Evolutionary conservation across 2,113 vertebrate species (phyloP).

Genomic region (Diglossa brunneiventris): DNA sequence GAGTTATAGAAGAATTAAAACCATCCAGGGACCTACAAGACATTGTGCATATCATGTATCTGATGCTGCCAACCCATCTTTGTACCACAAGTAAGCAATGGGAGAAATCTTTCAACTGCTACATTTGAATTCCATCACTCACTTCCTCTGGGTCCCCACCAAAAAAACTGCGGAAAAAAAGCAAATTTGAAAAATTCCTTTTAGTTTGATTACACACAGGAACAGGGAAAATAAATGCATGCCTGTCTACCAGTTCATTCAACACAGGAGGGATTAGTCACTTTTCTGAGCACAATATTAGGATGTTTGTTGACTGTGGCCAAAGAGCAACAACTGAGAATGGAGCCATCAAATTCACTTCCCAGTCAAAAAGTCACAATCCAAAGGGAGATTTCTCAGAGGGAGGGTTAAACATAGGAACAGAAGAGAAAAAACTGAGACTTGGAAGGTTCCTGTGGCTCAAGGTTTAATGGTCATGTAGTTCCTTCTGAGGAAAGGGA

Average conservation of each 20-base stretch:
- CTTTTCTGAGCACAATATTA: conserved; percentile 66
- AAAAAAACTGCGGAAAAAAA: background rate
- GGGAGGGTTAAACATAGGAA: background rate
- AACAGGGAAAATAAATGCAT: conserved; percentile 53
- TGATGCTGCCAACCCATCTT: background rate
- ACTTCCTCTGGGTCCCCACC: background rate
- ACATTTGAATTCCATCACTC: background rate
- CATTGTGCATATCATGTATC: background rate
- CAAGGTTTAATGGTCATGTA: background rate
- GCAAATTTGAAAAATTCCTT: conserved; percentile 47
- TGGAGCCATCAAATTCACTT: background rate
- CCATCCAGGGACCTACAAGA: background rate
- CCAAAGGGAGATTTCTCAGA: background rate
- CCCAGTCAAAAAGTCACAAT: background rate
- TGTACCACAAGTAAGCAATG: background rate
- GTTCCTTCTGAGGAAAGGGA: conserved; percentile 35
- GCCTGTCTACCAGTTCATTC: conserved; percentile 68
- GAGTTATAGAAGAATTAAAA: conserved; percentile 3
- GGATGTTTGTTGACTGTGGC: conserved; percentile 35
- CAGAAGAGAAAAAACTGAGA: background rate
- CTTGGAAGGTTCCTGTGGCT: background rate
- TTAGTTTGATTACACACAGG: conserved; percentile 54
- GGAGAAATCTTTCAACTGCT: background rate
- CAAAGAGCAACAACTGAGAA: background rate
- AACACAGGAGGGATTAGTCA: conserved; percentile 75